phyloP scores from a whole-genome alignment of 2,113 vertebrate species.

The Lepidothrix coronata region DNA sequence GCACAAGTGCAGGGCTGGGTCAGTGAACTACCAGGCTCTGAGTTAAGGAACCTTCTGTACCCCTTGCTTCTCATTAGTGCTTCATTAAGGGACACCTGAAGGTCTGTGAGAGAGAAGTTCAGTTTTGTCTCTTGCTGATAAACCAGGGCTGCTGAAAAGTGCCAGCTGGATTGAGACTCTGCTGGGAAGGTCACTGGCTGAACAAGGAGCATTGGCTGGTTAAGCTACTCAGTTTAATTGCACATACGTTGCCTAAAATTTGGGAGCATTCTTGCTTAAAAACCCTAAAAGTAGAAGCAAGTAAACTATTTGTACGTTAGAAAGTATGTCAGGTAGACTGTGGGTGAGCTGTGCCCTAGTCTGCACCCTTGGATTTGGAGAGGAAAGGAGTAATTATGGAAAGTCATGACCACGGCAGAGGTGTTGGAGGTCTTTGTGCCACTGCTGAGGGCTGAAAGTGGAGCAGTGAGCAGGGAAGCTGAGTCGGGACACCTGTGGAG shows the following conservation, averaged over 20 bases:
- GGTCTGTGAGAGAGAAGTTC: neutral
- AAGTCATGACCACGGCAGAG: fast-evolving
- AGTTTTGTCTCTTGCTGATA: neutral
- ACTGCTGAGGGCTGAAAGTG: fast-evolving
- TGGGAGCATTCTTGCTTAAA: neutral
- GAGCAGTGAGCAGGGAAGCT: neutral
- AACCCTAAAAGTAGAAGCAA: neutral
- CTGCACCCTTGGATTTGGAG: neutral
- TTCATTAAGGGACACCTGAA: neutral
- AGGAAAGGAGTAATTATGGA: neutral
- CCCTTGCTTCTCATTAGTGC: neutral
- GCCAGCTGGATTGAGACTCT: neutral
- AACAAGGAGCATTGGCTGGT: fast-evolving
- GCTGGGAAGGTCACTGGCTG: neutral
- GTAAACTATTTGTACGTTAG: neutral
- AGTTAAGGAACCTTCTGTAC: neutral
- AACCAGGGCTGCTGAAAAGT: neutral
- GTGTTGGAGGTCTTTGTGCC: neutral
- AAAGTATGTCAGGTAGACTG: neutral
- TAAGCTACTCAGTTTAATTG: neutral
- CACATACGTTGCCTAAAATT: neutral
- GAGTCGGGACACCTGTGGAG: neutral
- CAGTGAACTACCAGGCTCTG: neutral
- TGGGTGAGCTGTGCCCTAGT: neutral
- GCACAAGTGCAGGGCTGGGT: neutral